These are phyloP conservation scores for Ochropleura plecta DNA, from an alignment of 2,888 invertebrate species.

Conservation along the genomic window DNA sequence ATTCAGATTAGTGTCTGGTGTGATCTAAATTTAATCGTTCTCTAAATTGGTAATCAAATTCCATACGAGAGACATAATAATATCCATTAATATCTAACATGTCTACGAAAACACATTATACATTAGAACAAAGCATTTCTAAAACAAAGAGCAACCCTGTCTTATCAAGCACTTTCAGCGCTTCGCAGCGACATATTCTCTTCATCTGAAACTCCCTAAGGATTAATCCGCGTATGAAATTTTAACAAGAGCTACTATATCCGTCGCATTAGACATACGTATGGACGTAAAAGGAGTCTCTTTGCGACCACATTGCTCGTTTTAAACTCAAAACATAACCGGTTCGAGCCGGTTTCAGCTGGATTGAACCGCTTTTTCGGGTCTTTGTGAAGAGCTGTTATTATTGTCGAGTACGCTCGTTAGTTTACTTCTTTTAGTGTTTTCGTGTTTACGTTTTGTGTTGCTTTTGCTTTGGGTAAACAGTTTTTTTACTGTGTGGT, in stretches of 20 bases:
- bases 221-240: slow-evolving; percentile 53
- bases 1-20: too few relatives aligned
- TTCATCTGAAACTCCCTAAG: slow-evolving; percentile 44
- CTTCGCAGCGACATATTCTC: slow-evolving; percentile 33
- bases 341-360: slow-evolving; percentile 43
- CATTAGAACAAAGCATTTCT: slow-evolving; percentile 42
- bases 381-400: slow-evolving; percentile 36
- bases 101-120: slow-evolving; percentile 15
- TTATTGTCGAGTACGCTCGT: slow-evolving; percentile 42
- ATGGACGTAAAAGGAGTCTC: slow-evolving; percentile 46
- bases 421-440: slow-evolving; percentile 40
- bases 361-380: slow-evolving; percentile 38
- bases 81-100: slow-evolving; percentile 22
- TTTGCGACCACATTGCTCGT: slow-evolving; percentile 28
- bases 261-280: slow-evolving; percentile 45
- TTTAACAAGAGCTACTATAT: slow-evolving; percentile 56
- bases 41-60: slow-evolving; percentile 14
- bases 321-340: slow-evolving; percentile 52
- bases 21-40: slow-evolving; percentile 5
- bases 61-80: slow-evolving; percentile 1
- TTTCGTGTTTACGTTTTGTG: slow-evolving; percentile 17
- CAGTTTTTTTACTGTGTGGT: slow-evolving; percentile 2
- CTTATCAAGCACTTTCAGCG: slow-evolving; percentile 46
- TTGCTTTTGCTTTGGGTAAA: slow-evolving; percentile 28
- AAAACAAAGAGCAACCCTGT: slow-evolving; percentile 36